Evolutionary conservation across 2,797 vertebrate genomes (phyloP).

Genomic region (Rhadinocentrus ornatus): DNA sequence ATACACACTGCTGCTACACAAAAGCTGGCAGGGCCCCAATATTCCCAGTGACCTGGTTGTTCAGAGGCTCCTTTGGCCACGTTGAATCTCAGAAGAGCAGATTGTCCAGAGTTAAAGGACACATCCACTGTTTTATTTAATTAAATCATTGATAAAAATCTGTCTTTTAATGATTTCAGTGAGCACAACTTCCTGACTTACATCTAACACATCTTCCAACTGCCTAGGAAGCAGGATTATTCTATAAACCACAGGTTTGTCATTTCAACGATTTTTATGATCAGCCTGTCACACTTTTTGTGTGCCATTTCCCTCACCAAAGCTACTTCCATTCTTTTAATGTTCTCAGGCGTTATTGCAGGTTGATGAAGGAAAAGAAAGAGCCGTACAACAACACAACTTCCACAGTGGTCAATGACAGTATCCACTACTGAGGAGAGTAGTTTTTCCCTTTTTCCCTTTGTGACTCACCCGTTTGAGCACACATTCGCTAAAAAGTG

Average conservation of each 20-base stretch:
- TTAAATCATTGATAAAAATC: conserved; percentile 19
- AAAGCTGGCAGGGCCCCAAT: conserved; percentile 67
- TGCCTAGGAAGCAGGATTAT: background rate
- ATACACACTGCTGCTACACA: conserved; percentile 61
- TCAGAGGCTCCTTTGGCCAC: conserved; percentile 53
- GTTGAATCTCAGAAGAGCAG: conserved; percentile 28
- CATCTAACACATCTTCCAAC: background rate
- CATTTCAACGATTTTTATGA: background rate
- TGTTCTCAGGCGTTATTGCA: background rate
- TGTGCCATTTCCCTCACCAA: background rate
- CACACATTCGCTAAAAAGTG: too few relatives aligned
- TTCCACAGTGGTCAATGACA: too few relatives aligned
- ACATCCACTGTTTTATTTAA: conserved; percentile 19
- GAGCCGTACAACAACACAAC: background rate
- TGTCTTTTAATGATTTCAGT: background rate
- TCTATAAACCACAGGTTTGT: background rate
- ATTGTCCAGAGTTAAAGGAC: conserved; percentile 40
- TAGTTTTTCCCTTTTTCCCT: too few relatives aligned
- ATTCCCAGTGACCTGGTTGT: conserved; percentile 73
- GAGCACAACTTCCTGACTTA: background rate
- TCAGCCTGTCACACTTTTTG: background rate
- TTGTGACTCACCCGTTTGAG: too few relatives aligned
- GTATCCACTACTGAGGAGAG: too few relatives aligned
- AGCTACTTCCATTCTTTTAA: background rate
- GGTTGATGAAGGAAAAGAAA: background rate